phyloP scores from a whole-genome alignment of 2,797 vertebrate genomes.

The Limnodromus scolopaceus region DNA sequence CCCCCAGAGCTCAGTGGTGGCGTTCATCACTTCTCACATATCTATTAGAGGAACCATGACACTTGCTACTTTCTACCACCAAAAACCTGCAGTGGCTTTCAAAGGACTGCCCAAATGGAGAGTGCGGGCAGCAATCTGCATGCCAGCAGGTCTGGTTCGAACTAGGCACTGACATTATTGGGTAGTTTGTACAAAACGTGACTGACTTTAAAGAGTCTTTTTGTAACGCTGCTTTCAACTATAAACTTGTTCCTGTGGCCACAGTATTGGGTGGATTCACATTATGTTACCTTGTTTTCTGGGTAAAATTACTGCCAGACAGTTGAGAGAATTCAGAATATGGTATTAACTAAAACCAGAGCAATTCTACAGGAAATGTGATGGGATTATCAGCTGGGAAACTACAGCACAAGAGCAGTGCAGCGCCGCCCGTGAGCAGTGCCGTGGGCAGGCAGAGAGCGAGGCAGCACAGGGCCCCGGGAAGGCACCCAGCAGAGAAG shows the following conservation, averaged over 20 bases:
- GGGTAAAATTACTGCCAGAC: neutral
- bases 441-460: fast-evolving
- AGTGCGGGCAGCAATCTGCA: fast-evolving
- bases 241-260: fast-evolving
- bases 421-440: fast-evolving
- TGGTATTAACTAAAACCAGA: neutral
- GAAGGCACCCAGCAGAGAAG: neutral
- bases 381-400: fast-evolving
- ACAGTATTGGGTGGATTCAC: fast-evolving
- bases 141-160: neutral
- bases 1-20: fast-evolving
- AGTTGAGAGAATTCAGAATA: neutral
- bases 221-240: fast-evolving
- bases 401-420: fast-evolving
- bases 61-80: too few relatives aligned
- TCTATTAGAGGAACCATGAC: fast-evolving
- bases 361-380: neutral
- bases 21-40: fast-evolving
- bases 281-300: fast-evolving
- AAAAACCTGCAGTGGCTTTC: fast-evolving
- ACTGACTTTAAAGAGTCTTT: neutral
- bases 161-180: fast-evolving
- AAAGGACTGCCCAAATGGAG: fast-evolving
- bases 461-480: neutral
- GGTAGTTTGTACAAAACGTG: neutral